Base-by-base conservation (phyloP, 2,113 vertebrate genomes). In the Chinchilla lanigera region DNA sequence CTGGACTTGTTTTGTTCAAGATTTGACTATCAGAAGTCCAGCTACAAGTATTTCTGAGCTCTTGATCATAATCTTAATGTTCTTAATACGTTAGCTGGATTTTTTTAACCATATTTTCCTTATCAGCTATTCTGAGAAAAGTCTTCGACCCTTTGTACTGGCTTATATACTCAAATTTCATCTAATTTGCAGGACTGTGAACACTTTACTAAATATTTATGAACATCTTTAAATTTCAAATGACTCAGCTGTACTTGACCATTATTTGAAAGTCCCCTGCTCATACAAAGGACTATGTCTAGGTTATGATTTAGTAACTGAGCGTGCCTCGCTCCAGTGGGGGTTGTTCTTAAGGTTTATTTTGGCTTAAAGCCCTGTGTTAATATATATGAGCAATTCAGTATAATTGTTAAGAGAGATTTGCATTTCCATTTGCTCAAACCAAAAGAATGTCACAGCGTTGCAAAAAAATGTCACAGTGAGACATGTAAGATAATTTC, bases 291-390 rank as follows among this genome's bases (percentile, higher is more conserved):
- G 24, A 3, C 17, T 77, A n/a, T 69, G 22, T 78, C 97, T 89
- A 30, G 7, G 33, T 93, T 63, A 54, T 84, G 65, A 90, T 54
- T 92, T 91, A 83, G 61, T 86, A 65, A 86, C 38, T 7, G 44
- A 69, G 0, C 82, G 5, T 82, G 5, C 3, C 30, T 41, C 56
- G 82, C 95, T 82, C 24, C 33, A 75, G 1, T 61, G 83, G 75
- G 26, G 28, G 19, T 30, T 22, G 44, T 17, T 3, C 95, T 50
- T 19, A 69, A 63, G 3, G 0, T 94, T 88, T 58, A 89, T 91
- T 94, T 96, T 84, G n/a, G 7, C 38, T 93, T 14, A 95, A 96
- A 96, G 69, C 73, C 16, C 26, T 75, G 16, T 87, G 24, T 95
- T 94, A 60, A 56, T 47, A 22, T 26, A 61, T 2, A 73, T 14